Base-by-base conservation (phyloP, 1,140 invertebrate species). In the Musca vetustissima region DNA sequence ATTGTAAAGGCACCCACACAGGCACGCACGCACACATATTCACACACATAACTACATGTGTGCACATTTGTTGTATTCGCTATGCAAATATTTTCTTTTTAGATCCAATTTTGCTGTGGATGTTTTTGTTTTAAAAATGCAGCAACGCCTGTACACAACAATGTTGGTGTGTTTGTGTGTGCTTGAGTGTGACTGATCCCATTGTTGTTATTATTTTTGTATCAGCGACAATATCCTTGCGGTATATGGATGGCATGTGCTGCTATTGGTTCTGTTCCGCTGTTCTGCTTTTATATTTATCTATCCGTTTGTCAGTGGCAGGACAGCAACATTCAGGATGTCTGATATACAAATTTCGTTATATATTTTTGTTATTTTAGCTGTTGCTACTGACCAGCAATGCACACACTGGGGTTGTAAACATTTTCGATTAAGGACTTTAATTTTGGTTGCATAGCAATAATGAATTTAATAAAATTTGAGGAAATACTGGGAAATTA, bases 81-180 rank as follows among this genome's bases (percentile, higher is more conserved):
- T 57, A 57, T 57, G 53, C 53, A 57, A 57, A 57, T 57, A 57
- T 57, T 57, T 57, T 28, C 22, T 57, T 57, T 57, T 57, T 57
- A 57, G 53, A 57, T 57, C 53, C 24, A 57, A 57, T 57, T 43
- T 57, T 57, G 22, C n/a, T 25, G 53, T 28, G 53, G 24, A 28
- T 57, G 53, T 55, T 55, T 55, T 55, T 55, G 52, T 57, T 57
- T 57, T 57, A 57, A 57, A n/a, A 53, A 22, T 53, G 52, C 22
- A n/a, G 28, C 28, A n/a, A 57, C 19, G 24, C 13, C 25, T 28
- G n/a, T 22, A 55, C 52, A 32, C 28, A 32, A 3, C 14, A 1
- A 43, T 43, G 11, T 43, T 43, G 36, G 53, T 57, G 24, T 57
- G n/a, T 57, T 2, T 3, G 24, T 28, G n/a, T 57, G n/a, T 57